Evolutionary conservation across 2,888 invertebrate species (phyloP).

Genomic region (Penaeus monodon): DNA sequence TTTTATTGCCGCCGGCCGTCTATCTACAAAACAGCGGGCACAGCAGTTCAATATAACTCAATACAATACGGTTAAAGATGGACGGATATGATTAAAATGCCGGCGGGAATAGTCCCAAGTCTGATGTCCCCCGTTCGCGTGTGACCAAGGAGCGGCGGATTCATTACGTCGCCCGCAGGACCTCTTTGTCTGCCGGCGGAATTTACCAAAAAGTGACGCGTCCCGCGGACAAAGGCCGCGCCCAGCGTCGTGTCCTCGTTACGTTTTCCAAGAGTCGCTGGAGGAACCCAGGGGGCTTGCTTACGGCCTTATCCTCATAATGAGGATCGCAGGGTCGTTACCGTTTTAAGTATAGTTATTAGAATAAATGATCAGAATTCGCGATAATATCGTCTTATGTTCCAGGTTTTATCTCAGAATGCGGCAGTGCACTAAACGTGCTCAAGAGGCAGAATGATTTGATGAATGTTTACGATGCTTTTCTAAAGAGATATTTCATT

Average conservation of each 20-base stretch:
- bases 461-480: too few relatives aligned
- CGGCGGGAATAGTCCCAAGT: conserved; percentile 5
- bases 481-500: too few relatives aligned
- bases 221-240: conserved; percentile 42
- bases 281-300: background rate
- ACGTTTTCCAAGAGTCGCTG: background rate
- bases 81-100: conserved; percentile 8
- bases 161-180: conserved; percentile 50
- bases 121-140: conserved; percentile 11
- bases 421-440: too few relatives aligned
- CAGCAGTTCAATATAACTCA: conserved; percentile 13
- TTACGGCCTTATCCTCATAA: background rate
- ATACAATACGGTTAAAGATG: conserved; percentile 10
- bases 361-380: too few relatives aligned
- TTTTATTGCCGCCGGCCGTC: too few relatives aligned
- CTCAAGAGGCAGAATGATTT: too few relatives aligned
- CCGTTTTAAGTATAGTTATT: background rate
- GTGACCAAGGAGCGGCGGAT: conserved; percentile 47
- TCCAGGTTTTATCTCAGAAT: too few relatives aligned
- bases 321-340: background rate
- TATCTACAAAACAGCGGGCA: background rate
- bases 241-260: conserved; percentile 29
- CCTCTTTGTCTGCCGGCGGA: conserved; percentile 44
- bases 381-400: too few relatives aligned
- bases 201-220: conserved; percentile 51